Evolutionary conservation across 2,888 invertebrate genomes (phyloP), one percentile per base, ranked within the genome.

Genomic region (Drosophila prostipennis): DNA sequence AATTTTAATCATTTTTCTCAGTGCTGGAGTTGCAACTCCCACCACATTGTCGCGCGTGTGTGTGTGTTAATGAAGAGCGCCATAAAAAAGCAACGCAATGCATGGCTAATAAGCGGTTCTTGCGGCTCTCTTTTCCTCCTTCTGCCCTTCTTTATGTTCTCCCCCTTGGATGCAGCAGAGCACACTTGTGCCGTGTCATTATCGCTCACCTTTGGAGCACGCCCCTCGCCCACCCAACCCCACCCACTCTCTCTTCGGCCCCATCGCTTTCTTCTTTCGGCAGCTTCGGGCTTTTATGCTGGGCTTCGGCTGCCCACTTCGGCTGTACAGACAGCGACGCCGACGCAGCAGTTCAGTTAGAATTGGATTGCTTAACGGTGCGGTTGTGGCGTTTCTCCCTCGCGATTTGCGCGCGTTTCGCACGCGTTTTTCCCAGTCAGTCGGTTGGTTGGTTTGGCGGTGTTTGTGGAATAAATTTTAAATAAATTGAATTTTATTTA

Each of bases 341-440:
- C 75, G 51, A 43, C 64, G 54, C 42, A 68, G 73, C 74, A 64
- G 76, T 77, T 89, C 88, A 90, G 90, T 90, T 88, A 87, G 89
- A 88, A 90, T 89, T 86, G 80, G 87, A 79, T 87, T 88, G 90
- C 83, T 85, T 79, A 80, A 81, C 89, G 74, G 88, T 81, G 78
- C 82, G 89, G 90, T 86, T 77, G 89, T 39, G 48, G 61, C 58
- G 48, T 36, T 49, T 16, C 34, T 40, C 23, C 14, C 73, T 75
- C 75, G 80, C 60, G 74, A 73, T 70, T 58, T 54, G 49, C 46
- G 54, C 71, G 82, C 76, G 79, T 59, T 75, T 76, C 59, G 45
- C 37, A 14, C 42, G 53, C 46, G 51, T 77, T 76, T 76, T 72
- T 45, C 65, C 57, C 55, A 61, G 39, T 43, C 58, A 53, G 26